Base-by-base conservation (phyloP, 1,140 invertebrate genomes). In the Amyelois transitella region DNA sequence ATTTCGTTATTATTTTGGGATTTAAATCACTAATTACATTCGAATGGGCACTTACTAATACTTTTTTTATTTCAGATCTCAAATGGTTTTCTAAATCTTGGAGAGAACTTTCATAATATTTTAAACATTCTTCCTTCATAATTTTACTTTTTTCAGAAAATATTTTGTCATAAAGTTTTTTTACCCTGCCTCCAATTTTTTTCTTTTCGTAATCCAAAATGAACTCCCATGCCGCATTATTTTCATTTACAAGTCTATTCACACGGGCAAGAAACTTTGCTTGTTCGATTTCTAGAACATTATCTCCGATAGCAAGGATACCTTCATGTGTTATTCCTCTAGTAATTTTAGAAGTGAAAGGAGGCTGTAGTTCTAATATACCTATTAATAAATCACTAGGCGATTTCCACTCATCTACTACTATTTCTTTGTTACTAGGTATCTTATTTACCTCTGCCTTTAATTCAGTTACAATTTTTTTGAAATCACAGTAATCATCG, bases 331-430 rank as follows among this genome's bases (percentile, higher is more conserved):
- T 76, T 60, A 72, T 78, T 5, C 79, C 81, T 72, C 82, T 76
- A 6, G 74, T 81, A 51, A 87, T 83, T 74, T 81, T 87, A 4
- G 84, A 87, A 8, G 84, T 87, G 55, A 87, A 83, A 5, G 84
- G 84, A 20, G 82, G 79, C 25, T 66, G 62, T 7, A 88, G 58
- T 49, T 83, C 68, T 63, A 88, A 20, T 57, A 71, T 66, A 19
- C 67, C 81, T 55, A 88, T 78, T 49, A 86, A 52, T 51, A 71
- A 55, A 61, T 88, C 85, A 64, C 85, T 88, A 8, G 85, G 85
- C 18, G 85, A 88, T 24, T 59, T 56, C 85, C 85, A 88, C 48
- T 67, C 62, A 57, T 64, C 18, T 24, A 21, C 7, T 7, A 25
- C 19, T 21, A 49, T 20, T 47, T 22, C 19, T 32, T 52, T 38